Base-by-base conservation (phyloP, 2,797 vertebrate genomes). In the Coluber constrictor region DNA sequence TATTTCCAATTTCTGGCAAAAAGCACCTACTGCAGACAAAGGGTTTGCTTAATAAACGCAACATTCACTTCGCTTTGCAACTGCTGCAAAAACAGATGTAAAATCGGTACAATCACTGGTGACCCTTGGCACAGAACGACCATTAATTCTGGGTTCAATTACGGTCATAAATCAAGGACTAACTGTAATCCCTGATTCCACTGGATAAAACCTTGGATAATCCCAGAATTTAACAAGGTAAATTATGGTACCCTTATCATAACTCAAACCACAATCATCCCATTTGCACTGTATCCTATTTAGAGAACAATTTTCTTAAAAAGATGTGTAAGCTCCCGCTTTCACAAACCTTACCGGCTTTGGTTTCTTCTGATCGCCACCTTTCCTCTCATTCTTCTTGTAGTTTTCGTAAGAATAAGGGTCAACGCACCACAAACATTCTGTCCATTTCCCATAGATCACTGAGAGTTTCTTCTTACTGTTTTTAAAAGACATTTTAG, bases 371-470 rank as follows among this genome's bases (percentile, higher is more conserved):
- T 93, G 96, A 90, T 98, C 98, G 6, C 95, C 96, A 83, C 95
- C 98, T 96, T 98, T 98, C 96, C 97, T 98, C 91, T 99, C 99
- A 0, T 97, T 98, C 97, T 98, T 99, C 95, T 97, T 98, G 96
- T 98, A 97, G 63, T 97, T 96, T 92, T 99, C 99, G 0, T 98
- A 99, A 0, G 96, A 94, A 13, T 96, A 97, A n/a, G 98, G 98
- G 87, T 99, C 98, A 0, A 99, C 96, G 23, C 99, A 98, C 99
- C 98, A 99, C 95, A 99, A 97, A 89, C 99, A 99, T 94, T 99
- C 99, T 0, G 99, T 99, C 99, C 99, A 99, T 95, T 99, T 99
- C 83, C 99, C 99, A 32, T 99, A 99, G 96, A 99, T 98, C 61
- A 99, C 97, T 15, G 98, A 98, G 60, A 97, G 97, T 97, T 99